Conservation (phyloP, 2,113 vertebrate species). For the Mobula hypostoma region DNA sequence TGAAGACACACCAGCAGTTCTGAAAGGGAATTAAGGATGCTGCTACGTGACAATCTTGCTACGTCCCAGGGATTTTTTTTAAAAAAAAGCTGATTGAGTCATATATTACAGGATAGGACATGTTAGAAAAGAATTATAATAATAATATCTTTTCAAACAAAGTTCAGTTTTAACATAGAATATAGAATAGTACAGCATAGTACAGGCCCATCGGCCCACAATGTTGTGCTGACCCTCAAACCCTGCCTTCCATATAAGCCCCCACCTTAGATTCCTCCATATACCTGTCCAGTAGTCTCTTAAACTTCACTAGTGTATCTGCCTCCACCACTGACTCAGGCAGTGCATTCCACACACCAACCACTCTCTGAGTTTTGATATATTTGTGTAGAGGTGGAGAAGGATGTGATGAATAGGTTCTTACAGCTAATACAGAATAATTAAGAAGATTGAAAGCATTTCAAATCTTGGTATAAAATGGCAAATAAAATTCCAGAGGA, state of each 20-base stretch:
- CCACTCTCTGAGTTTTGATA: background rate
- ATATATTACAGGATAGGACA: background rate
- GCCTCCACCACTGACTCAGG: no score
- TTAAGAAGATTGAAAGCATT: background rate
- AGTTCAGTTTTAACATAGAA: background rate
- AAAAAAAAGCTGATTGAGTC: background rate
- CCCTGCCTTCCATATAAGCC: no score
- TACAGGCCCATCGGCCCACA: no score
- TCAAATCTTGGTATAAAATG: background rate
- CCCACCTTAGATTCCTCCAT: no score
- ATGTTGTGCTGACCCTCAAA: no score
- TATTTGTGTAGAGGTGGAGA: background rate
- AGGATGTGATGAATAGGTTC: background rate
- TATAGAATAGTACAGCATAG: no score
- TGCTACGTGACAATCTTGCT: background rate
- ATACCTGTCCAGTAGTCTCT: no score
- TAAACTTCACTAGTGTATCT: no score
- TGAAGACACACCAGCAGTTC: background rate
- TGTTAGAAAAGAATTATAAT: background rate
- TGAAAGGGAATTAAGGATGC: no score
- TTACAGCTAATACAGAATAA: background rate
- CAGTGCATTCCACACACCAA: no score
- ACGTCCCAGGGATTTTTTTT: background rate
- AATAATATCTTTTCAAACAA: conserved; percentile 26
- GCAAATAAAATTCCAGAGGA: background rate